Base-by-base conservation (phyloP, 2,888 invertebrate species). In the Automeris io region DNA sequence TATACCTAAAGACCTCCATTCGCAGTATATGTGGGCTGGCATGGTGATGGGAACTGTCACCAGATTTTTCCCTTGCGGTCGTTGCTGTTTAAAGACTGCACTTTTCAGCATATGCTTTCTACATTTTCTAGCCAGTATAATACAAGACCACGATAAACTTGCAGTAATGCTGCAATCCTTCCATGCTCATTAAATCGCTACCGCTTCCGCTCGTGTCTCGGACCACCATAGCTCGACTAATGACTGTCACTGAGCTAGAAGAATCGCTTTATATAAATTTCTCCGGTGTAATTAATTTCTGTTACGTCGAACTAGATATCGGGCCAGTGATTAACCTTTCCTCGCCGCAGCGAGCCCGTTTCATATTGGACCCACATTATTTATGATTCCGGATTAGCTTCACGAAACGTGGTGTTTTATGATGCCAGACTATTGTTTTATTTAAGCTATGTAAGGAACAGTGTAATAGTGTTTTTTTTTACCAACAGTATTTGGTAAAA, bases 191-290 rank as follows among this genome's bases (percentile, higher is more conserved):
- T 24, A 3, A 9, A 26, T 29, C 29, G 29, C 29, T 16, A 4
- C 9, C 16, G 29, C 16, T 16, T 6, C 9, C 16, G 29, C 16
- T 16, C 5, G n/a, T 29, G 29, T 8, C 16, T n/a, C n/a, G 2
- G 4, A 16, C 16, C n/a, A n/a, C 13, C 53, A 31, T 2, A 5
- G 55, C 59, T 41, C 35, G 52, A 56, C 63, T 67, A 72, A 70
- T 63, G 69, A 70, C 70, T 72, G 75, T 77, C 72, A 67, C 65
- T 61, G 62, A 72, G 77, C 77, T 78, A 73, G 76, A 77, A 82
- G 72, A 72, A 78, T 77, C 58, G 68, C 66, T 68, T 67, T 66
- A 69, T 73, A 76, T 71, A 76, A 75, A 76, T 77, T 59, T 72
- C 65, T 61, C 52, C 38, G 51, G 58, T 67, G 66, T 71, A 69